Evolutionary conservation across 2,888 invertebrate species (phyloP).

Genomic region (Chrysotoxum bicinctum): DNA sequence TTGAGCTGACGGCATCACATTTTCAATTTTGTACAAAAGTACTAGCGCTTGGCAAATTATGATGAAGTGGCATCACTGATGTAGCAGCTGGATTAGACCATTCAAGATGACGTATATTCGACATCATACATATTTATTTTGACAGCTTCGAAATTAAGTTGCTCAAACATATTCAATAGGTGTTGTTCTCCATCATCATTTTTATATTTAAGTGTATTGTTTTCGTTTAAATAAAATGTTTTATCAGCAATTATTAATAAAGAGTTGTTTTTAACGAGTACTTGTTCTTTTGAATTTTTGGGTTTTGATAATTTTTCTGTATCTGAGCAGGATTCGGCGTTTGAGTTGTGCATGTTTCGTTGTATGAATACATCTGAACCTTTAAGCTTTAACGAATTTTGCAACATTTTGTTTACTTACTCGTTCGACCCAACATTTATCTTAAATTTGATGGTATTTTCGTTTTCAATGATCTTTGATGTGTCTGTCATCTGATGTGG

Average conservation of each 20-base stretch:
- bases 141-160: conserved; percentile 9
- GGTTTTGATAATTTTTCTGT: not conserved
- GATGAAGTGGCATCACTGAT: conserved; percentile 1
- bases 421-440: too few relatives aligned
- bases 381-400: too few relatives aligned
- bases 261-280: not conserved
- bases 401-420: too few relatives aligned
- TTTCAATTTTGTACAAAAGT: not conserved
- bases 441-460: too few relatives aligned
- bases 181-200: conserved; percentile 10
- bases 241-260: not conserved
- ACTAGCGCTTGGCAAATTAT: not conserved
- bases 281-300: not conserved
- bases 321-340: not conserved
- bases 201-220: conserved; percentile 7
- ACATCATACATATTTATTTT: not conserved
- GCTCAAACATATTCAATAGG: not conserved
- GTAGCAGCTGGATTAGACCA: not conserved
- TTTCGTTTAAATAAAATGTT: conserved; percentile 5
- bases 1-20: not conserved
- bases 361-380: too few relatives aligned
- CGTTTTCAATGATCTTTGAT: too few relatives aligned
- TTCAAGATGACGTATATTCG: conserved; percentile 3
- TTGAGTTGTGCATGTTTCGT: not conserved
- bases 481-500: too few relatives aligned